Evolutionary conservation across 2,113 vertebrate species (phyloP).

Genomic region (Cyprinodon tularosa): DNA sequence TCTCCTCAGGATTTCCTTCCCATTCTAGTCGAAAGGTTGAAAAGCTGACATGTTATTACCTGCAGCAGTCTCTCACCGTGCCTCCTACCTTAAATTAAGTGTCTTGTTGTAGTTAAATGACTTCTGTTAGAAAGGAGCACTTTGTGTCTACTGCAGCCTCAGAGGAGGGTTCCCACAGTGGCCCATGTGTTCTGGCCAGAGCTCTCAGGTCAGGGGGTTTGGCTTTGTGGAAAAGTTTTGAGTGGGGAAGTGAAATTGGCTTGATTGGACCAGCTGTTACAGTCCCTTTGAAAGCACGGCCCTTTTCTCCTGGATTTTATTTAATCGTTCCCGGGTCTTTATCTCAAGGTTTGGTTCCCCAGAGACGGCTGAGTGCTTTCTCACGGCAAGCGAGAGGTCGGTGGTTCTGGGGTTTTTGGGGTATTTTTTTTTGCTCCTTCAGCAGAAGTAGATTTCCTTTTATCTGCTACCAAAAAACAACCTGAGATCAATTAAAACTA

Average conservation of each 20-base stretch:
- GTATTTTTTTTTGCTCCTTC: conserved; percentile 33
- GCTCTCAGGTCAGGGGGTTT: conserved; percentile 62
- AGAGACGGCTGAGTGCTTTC: conserved; percentile 72
- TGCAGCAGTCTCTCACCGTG: conserved; percentile 48
- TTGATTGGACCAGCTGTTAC: conserved; percentile 82
- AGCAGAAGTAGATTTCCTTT: not conserved
- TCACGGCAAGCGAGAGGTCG: conserved; percentile 68
- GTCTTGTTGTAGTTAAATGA: conserved; percentile 65
- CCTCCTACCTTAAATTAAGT: conserved; percentile 68
- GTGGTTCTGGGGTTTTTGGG: not conserved
- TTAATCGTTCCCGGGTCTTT: conserved; percentile 78
- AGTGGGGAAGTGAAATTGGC: conserved; percentile 77
- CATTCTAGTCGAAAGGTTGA: conserved; percentile 34
- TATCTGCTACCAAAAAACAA: not conserved
- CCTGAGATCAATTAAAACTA: not conserved
- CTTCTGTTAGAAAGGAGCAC: conserved; percentile 73
- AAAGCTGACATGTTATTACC: conserved; percentile 64
- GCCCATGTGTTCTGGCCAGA: conserved; percentile 62
- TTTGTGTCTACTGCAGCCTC: conserved; percentile 69
- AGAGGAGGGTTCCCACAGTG: conserved; percentile 77
- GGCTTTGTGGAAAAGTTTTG: conserved; percentile 74
- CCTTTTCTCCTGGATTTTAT: conserved; percentile 76
- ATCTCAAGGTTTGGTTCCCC: conserved; percentile 73
- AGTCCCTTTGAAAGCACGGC: conserved; percentile 77
- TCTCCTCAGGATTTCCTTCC: not conserved